These are phyloP conservation scores for Tetraneura akinire DNA, from an alignment of 1,140 invertebrate genomes.

Conservation along the genomic window DNA sequence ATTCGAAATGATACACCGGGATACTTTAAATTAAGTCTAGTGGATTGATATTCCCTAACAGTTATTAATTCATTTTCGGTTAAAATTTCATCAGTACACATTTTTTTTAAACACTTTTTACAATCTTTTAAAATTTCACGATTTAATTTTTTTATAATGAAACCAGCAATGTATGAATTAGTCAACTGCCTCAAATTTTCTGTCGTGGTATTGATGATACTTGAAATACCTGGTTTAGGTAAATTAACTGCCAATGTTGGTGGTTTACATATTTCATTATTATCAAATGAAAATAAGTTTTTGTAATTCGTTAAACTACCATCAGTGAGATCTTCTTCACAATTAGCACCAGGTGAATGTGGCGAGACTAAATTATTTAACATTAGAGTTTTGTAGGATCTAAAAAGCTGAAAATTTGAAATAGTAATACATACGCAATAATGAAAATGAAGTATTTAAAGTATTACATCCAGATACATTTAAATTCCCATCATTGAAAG, in stretches of 20 bases:
- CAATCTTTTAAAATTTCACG: not conserved
- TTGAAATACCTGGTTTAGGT: not conserved
- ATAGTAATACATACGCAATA: not conserved
- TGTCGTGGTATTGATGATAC: not conserved
- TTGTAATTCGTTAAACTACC: constrained; percentile 8
- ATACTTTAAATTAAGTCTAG: not conserved
- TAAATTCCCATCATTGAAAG: too few species aligned
- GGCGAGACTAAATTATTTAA: not conserved
- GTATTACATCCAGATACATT: not conserved
- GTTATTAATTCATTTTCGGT: not conserved
- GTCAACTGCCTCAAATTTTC: not conserved
- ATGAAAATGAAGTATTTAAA: not conserved
- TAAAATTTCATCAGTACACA: not conserved
- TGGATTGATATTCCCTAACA: not conserved
- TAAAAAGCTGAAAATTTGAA: not conserved
- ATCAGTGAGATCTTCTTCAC: not conserved
- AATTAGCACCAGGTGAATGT: not conserved
- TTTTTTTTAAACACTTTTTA: not conserved
- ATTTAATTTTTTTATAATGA: constrained; percentile 9
- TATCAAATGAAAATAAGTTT: not conserved
- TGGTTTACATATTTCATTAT: not conserved
- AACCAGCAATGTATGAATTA: not conserved
- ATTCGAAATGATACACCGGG: not conserved
- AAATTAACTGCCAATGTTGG: not conserved
- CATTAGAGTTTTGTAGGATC: not conserved